Base-by-base conservation (phyloP, 2,888 invertebrate species). In the Oxytorus armatus region DNA sequence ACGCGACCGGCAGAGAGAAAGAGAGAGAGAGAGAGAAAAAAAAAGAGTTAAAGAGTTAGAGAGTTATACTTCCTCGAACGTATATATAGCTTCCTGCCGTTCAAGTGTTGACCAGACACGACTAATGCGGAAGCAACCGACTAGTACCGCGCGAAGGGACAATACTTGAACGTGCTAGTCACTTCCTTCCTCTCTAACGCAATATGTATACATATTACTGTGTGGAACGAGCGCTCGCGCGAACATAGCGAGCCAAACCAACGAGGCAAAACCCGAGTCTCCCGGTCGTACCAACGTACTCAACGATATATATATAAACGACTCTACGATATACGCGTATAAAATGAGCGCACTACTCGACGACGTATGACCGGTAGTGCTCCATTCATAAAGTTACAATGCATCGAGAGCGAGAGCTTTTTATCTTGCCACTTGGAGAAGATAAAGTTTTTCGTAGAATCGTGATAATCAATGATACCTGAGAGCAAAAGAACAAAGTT, bases 331-430 rank as follows among this genome's bases (percentile, higher is more conserved):
- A 18, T 69, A 25, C 49, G 66, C 33, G 47, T 44, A 18, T 51
- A 44, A 63, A 44, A 68, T 10, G 47, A 51, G 33, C 72, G 69
- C 69, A 42, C 21, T 51, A 36, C 81, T 59, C 33, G 63, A 42
- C 47, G 47, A 63, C 53, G 47, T 33, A 47, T 66, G 57, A 74
- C 79, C 79, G 82, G 82, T 77, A 82, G 87, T 86, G 87, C 88
- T 90, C 89, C 90, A 90, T 90, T 90, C 90, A 90, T 90, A 89
- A 90, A 90, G 83, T 87, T 90, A 89, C 90, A 90, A 83, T 87
- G 85, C 70, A 77, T 66, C 68, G 55, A 29, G 69, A 57, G 44
- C 75, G 70, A 51, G 78, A 74, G 74, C 82, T 77, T 82, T 83
- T 85, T 85, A 16, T 82, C 83, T 55, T 16, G 7, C 23, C 16